These are phyloP conservation scores for Brachionus rotundiformis DNA, from an alignment of 1,140 invertebrate genomes.

Conservation along the genomic window DNA sequence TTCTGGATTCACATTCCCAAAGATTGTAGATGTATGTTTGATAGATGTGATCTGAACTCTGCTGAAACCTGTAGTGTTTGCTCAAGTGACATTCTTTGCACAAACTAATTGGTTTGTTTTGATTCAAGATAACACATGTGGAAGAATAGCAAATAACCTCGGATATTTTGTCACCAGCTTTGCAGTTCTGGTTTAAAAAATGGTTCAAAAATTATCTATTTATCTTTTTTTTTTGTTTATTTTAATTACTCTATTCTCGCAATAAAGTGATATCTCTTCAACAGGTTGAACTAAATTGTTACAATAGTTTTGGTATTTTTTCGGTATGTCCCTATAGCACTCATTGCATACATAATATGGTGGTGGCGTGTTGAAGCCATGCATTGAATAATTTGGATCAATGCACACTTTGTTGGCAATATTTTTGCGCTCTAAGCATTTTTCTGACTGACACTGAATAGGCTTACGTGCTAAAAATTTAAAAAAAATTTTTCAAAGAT, in stretches of 20 bases:
- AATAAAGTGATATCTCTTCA: constrained; percentile 87
- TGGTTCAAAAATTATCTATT: too few species aligned
- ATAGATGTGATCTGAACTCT: constrained; percentile 55
- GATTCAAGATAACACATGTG: constrained; percentile 92
- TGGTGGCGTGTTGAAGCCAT: constrained; percentile 79
- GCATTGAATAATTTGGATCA: constrained; percentile 66
- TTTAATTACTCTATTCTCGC: constrained; percentile 88
- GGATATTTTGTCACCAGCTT: constrained; percentile 81
- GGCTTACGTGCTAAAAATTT: constrained; percentile 65
- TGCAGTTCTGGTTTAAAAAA: too few species aligned
- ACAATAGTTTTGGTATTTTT: constrained; percentile 74
- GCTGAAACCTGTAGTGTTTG: constrained; percentile 36
- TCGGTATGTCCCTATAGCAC: constrained; percentile 84
- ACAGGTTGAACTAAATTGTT: constrained; percentile 89
- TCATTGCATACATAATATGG: constrained; percentile 93
- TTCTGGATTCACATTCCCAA: constrained; percentile 54
- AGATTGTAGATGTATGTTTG: constrained; percentile 69
- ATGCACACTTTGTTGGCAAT: constrained; percentile 62
- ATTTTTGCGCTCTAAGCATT: constrained; percentile 76
- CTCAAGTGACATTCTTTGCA: constrained; percentile 68
- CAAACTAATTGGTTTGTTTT: constrained; percentile 89
- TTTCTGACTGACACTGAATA: constrained; percentile 75
- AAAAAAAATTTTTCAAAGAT: too few species aligned
- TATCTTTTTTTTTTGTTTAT: too few species aligned
- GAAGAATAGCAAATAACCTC: constrained; percentile 92